Evolutionary conservation across 2,113 vertebrate species (phyloP).

Genomic region (Sciurus niger): DNA sequence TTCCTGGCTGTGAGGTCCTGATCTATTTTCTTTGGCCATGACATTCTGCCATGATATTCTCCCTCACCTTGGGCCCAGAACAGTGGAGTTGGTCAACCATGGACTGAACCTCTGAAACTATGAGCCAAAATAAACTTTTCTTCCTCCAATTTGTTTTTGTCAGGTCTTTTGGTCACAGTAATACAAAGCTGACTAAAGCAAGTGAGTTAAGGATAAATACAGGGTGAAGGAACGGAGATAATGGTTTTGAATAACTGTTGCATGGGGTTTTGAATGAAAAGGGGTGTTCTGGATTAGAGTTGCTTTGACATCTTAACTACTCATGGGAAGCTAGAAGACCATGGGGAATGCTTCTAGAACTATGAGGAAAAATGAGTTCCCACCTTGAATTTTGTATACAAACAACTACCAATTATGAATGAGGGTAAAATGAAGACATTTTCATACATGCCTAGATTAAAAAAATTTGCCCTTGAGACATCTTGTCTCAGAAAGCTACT

Average conservation of each 20-base stretch:
- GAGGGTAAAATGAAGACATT: conserved; percentile 18
- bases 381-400: neutral
- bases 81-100: too few relatives aligned
- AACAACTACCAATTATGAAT: neutral
- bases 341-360: neutral
- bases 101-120: too few relatives aligned
- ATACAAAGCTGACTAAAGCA: neutral
- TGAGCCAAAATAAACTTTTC: too few relatives aligned
- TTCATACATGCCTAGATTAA: neutral
- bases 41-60: too few relatives aligned
- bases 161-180: too few relatives aligned
- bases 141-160: too few relatives aligned
- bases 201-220: neutral
- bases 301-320: neutral
- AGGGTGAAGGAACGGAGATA: neutral
- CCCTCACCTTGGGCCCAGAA: too few relatives aligned
- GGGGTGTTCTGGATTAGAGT: neutral
- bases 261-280: neutral
- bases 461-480: neutral
- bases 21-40: too few relatives aligned
- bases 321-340: neutral
- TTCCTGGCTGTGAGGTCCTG: too few relatives aligned
- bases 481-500: neutral
- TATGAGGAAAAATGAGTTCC: neutral
- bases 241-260: neutral